Evolutionary conservation across 2,888 invertebrate genomes (phyloP).

Genomic region (Cheilosia vernalis): DNA sequence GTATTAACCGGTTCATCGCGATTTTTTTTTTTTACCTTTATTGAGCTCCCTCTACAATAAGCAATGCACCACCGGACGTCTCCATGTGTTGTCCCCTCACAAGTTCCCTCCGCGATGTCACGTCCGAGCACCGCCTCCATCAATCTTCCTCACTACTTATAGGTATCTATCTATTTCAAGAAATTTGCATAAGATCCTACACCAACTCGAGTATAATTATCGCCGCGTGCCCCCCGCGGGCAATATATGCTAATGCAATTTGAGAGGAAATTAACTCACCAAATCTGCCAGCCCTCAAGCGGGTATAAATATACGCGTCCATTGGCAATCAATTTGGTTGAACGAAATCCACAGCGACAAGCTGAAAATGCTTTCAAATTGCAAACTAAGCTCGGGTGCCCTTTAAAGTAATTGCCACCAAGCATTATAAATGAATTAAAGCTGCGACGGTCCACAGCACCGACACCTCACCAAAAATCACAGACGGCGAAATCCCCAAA

Average conservation of each 20-base stretch:
- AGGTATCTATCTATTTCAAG: background rate
- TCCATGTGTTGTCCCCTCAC: no score
- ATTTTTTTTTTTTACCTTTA: no score
- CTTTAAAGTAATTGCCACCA: constrained; percentile 65
- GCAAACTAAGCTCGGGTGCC: constrained; percentile 58
- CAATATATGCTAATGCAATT: constrained; percentile 60
- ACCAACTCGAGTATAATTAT: constrained; percentile 2
- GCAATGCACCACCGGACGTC: no score
- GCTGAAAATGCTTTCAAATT: constrained; percentile 49
- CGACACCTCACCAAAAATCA: constrained; percentile 68
- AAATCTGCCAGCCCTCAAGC: constrained; percentile 31
- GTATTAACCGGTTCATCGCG: no score
- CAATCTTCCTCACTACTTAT: constrained; percentile 7
- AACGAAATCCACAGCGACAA: constrained; percentile 67
- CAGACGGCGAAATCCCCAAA: constrained; percentile 53
- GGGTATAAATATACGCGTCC: constrained; percentile 3
- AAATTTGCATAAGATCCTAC: background rate
- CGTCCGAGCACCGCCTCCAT: background rate
- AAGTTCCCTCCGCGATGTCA: background rate
- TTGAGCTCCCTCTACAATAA: no score
- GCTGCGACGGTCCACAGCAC: constrained; percentile 38
- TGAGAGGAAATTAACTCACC: constrained; percentile 27
- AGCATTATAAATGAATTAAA: constrained; percentile 70
- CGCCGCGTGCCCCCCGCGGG: background rate
- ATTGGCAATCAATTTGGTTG: constrained; percentile 64